A percentile compares a stretch with the other conserved stretches of the same genome.
phyloP scores from a whole-genome alignment of 2,797 vertebrate genomes.

The Glossophaga mutica region DNA sequence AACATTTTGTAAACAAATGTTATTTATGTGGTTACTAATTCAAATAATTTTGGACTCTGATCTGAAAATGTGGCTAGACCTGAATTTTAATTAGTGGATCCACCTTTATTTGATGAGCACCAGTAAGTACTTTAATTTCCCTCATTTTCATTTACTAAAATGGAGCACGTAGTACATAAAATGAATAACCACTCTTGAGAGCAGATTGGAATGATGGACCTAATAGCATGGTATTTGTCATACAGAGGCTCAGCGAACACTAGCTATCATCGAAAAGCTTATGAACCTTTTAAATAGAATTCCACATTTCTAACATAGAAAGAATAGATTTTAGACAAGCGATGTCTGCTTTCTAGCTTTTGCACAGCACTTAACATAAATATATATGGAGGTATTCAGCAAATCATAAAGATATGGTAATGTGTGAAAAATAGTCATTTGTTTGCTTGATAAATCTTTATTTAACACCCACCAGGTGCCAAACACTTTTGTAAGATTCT shows the following conservation, averaged over 20 bases:
- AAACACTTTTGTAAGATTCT: neutral
- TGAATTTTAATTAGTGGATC: neutral
- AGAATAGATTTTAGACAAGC: neutral
- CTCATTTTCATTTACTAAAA: neutral
- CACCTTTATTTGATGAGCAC: neutral
- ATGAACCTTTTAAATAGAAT: neutral
- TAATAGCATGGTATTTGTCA: neutral
- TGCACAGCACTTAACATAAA: neutral
- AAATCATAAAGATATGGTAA: neutral
- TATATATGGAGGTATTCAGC: neutral
- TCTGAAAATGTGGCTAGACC: neutral
- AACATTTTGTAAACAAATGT: neutral
- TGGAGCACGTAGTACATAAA: neutral
- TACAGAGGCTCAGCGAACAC: neutral
- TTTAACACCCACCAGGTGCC: neutral
- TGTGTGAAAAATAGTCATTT: neutral
- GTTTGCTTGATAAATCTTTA: neutral
- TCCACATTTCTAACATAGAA: neutral
- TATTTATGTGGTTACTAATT: conserved; percentile 20
- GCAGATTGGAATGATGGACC: neutral
- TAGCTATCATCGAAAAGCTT: neutral
- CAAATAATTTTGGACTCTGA: neutral
- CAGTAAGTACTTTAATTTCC: neutral
- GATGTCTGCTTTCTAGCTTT: neutral
- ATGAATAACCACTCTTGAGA: neutral